These are phyloP conservation scores for Eonycteris spelaea DNA, from an alignment of 2,113 vertebrate genomes.

Conservation along the genomic window DNA sequence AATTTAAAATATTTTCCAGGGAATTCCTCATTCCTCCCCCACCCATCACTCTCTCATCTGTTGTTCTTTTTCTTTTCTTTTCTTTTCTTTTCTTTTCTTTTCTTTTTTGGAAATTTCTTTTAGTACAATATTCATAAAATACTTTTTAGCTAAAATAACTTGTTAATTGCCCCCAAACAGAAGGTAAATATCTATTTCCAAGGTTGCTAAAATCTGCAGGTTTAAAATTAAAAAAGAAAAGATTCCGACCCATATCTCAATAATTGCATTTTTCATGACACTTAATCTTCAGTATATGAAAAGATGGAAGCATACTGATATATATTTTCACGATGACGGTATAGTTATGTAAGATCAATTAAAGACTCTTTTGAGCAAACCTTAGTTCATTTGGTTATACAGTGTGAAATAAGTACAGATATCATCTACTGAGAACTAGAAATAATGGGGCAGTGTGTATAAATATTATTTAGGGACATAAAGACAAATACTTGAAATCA, in stretches of 20 bases:
- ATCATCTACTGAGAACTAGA: background rate
- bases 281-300: background rate
- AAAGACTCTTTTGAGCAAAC: background rate
- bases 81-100: background rate
- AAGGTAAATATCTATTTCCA: background rate
- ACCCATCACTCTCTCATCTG: background rate
- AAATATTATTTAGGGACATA: background rate
- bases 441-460: background rate
- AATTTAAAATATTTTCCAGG: constrained; percentile 1
- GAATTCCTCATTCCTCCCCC: background rate
- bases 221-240: constrained; percentile 10
- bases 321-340: background rate
- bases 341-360: background rate
- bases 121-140: background rate
- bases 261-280: background rate
- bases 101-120: background rate
- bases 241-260: background rate
- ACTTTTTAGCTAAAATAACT: background rate
- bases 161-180: background rate
- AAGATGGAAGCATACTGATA: background rate
- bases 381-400: background rate
- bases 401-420: background rate
- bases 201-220: background rate
- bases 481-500: background rate
- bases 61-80: background rate